phyloP scores from a whole-genome alignment of 1,140 invertebrate genomes.

The Muscidifurax raptorellus region DNA sequence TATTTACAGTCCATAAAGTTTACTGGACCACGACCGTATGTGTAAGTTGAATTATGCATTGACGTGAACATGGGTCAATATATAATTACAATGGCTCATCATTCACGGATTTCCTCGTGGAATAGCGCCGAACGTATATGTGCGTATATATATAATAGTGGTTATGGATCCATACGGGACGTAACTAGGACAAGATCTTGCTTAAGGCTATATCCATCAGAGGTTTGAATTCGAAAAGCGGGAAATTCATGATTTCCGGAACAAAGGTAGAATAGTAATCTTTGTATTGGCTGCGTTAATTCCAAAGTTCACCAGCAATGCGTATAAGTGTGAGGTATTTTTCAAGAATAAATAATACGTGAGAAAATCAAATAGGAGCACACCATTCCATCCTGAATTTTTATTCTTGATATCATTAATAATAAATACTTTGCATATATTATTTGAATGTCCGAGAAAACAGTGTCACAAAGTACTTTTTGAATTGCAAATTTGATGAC shows the following conservation, averaged over 20 bases:
- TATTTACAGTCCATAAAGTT: not conserved
- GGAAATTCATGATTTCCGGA: not conserved
- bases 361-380: too few species aligned
- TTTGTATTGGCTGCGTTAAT: too few species aligned
- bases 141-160: not conserved
- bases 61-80: not conserved
- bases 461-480: too few species aligned
- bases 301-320: too few species aligned
- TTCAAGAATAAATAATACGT: too few species aligned
- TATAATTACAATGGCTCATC: constrained; percentile 32
- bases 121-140: not conserved
- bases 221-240: not conserved
- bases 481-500: too few species aligned
- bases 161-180: not conserved
- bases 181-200: not conserved
- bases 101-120: constrained; percentile 22
- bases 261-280: too few species aligned
- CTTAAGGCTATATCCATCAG: not conserved
- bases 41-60: not conserved
- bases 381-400: too few species aligned
- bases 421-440: too few species aligned
- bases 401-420: too few species aligned
- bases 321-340: too few species aligned
- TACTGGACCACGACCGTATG: not conserved
- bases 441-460: too few species aligned